Conservation (phyloP, 1,140 invertebrate species). For the Pissodes strobi region DNA sequence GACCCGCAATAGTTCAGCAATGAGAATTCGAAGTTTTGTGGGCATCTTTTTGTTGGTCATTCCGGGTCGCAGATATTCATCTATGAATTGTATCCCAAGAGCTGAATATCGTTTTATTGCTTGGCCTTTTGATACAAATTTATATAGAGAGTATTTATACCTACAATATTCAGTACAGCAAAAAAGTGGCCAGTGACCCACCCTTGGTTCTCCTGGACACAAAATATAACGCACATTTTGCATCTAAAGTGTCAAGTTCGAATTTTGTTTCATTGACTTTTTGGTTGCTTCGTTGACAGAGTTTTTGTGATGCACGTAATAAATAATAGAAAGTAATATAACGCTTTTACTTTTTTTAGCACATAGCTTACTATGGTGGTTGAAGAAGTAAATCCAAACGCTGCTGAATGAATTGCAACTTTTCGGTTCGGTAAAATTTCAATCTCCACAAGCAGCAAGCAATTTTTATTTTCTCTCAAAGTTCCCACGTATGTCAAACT, state of each 20-base stretch:
- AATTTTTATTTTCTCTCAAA: too few relatives aligned
- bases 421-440: too few relatives aligned
- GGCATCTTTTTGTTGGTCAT: too few relatives aligned
- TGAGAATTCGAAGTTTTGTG: not conserved
- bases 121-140: slow-evolving; percentile 14
- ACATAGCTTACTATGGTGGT: not conserved
- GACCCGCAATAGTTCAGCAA: not conserved
- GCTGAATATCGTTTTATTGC: slow-evolving; percentile 6
- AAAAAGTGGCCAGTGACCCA: slow-evolving; percentile 6
- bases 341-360: too few relatives aligned
- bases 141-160: slow-evolving; percentile 14
- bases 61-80: not conserved
- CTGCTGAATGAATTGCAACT: not conserved
- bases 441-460: too few relatives aligned
- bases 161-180: slow-evolving; percentile 14
- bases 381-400: not conserved
- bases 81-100: not conserved
- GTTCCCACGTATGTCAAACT: too few relatives aligned
- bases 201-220: slow-evolving; percentile 15
- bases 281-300: too few relatives aligned
- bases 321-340: too few relatives aligned
- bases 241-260: slow-evolving; percentile 13
- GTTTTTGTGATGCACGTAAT: too few relatives aligned
- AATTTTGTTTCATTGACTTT: slow-evolving; percentile 17
- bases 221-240: slow-evolving; percentile 18